Evolutionary conservation across 2,888 invertebrate species (phyloP).

Genomic region (Sthenelais limicola): DNA sequence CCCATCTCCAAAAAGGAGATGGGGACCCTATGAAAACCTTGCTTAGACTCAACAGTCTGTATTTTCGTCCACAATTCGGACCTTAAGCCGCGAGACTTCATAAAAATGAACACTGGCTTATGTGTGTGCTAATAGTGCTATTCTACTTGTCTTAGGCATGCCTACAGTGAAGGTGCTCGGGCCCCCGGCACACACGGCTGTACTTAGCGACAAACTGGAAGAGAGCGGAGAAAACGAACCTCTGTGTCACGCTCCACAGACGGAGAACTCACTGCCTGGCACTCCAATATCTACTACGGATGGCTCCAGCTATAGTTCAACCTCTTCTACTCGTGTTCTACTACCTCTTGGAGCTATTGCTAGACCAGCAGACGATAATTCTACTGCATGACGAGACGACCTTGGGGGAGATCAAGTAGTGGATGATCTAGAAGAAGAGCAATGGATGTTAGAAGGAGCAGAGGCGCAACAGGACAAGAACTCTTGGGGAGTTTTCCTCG

Average conservation of each 20-base stretch:
- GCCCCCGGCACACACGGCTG: constrained; percentile 22
- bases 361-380: constrained; percentile 4
- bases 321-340: constrained; percentile 84
- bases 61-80: too few species aligned
- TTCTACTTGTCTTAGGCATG: constrained; percentile 4
- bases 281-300: constrained; percentile 75
- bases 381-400: constrained; percentile 31
- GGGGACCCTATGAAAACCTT: too few species aligned
- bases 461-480: constrained; percentile 21
- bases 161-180: constrained; percentile 1
- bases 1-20: too few species aligned
- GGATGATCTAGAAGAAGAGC: constrained; percentile 2
- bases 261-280: constrained; percentile 47
- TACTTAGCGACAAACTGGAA: constrained; percentile 9
- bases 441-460: constrained; percentile 12
- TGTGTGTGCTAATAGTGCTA: too few species aligned
- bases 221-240: constrained; percentile 23
- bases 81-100: too few species aligned
- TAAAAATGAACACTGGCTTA: too few species aligned
- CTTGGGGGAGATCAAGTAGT: constrained; percentile 22
- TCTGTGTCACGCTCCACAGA: constrained; percentile 10
- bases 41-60: too few species aligned
- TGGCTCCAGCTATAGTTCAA: constrained; percentile 86
- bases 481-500: constrained; percentile 30
- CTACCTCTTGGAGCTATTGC: constrained; percentile 72